Conservation (phyloP, 2,113 vertebrate genomes). For the Megalops atlanticus region DNA sequence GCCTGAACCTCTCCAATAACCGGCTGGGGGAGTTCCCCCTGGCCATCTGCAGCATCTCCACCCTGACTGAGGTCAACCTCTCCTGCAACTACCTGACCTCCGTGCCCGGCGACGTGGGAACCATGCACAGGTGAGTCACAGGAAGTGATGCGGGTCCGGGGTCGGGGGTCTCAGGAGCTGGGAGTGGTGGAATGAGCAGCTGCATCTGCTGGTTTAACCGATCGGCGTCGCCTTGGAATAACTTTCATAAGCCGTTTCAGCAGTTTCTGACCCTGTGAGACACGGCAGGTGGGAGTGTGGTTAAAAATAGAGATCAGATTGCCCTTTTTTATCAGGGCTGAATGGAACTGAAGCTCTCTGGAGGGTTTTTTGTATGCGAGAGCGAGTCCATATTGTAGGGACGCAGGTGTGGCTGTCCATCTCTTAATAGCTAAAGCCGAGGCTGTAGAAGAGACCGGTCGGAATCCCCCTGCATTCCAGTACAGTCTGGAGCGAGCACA, state of each 20-base stretch:
- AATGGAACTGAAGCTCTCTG: not conserved
- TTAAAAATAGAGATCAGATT: not conserved
- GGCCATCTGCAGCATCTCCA: conserved; percentile 85
- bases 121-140: conserved; percentile 86
- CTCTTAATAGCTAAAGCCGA: not conserved
- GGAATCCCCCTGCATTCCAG: not conserved
- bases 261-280: too few relatives aligned
- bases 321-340: not conserved
- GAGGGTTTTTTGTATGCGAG: not conserved
- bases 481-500: not conserved
- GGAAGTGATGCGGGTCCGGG: not conserved
- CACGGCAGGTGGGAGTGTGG: not conserved
- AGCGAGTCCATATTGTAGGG: not conserved
- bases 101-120: conserved; percentile 78
- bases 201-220: not conserved
- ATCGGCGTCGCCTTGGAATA: too few relatives aligned
- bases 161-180: not conserved
- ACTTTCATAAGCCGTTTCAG: too few relatives aligned
- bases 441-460: not conserved
- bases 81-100: conserved; percentile 87
- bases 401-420: not conserved
- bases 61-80: conserved; percentile 90
- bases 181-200: not conserved
- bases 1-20: conserved; percentile 97
- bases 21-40: conserved; percentile 87